phyloP scores from a whole-genome alignment of 2,797 vertebrate genomes.

The Hydrolagus colliei region DNA sequence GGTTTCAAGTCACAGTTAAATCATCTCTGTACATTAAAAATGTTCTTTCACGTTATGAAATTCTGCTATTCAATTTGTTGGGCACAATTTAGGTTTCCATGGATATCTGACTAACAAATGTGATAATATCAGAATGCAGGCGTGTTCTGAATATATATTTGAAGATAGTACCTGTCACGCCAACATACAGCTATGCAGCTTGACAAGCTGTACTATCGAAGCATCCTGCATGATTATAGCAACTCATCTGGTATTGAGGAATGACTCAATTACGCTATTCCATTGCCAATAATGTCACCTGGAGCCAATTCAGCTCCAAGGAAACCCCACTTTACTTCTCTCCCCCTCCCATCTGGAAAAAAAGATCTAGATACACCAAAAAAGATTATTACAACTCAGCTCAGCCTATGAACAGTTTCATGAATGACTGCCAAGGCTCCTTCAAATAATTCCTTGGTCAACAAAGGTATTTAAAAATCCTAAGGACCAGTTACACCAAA shows the following conservation, averaged over 20 bases:
- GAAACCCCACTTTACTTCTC: neutral
- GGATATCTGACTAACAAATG: neutral
- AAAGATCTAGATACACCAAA: too few species aligned
- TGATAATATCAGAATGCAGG: neutral
- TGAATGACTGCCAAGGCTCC: too few species aligned
- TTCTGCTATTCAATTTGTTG: neutral
- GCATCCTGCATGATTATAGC: too few species aligned
- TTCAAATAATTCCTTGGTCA: too few species aligned
- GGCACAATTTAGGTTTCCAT: neutral
- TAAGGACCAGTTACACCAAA: too few species aligned
- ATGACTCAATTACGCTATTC: too few species aligned
- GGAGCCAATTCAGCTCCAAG: neutral
- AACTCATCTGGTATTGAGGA: too few species aligned
- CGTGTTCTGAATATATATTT: neutral
- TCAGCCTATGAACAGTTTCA: too few species aligned
- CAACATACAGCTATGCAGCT: neutral
- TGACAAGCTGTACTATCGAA: neutral
- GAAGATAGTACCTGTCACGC: neutral
- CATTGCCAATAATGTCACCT: constrained; percentile 21
- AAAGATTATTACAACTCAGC: too few species aligned
- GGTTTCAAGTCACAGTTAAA: too few species aligned
- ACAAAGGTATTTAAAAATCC: too few species aligned
- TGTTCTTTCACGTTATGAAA: neutral
- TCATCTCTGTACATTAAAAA: too few species aligned
- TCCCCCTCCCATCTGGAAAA: neutral